A percentile compares a stretch with the other conserved stretches of the same genome.
Evolutionary conservation across 2,113 vertebrate genomes (phyloP).

Genomic region (Ivindomyrus marchei): DNA sequence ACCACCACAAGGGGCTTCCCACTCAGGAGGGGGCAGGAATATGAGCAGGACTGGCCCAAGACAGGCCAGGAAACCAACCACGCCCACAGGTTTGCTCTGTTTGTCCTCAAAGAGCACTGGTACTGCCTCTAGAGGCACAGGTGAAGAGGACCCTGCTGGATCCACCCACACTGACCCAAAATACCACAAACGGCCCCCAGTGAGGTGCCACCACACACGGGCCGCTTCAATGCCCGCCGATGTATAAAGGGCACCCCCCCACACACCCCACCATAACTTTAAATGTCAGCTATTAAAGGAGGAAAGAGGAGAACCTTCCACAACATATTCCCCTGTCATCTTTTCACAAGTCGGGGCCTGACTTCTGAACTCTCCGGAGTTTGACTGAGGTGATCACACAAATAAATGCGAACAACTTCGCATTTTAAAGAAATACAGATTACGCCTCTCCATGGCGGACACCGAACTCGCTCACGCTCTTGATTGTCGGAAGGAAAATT

Average conservation of each 20-base stretch:
- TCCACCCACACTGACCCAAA: neutral
- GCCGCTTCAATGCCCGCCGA: neutral
- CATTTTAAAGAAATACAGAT: no score
- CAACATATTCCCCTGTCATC: neutral
- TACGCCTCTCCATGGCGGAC: neutral
- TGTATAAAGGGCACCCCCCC: neutral
- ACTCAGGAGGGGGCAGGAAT: neutral
- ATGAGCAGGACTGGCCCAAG: neutral
- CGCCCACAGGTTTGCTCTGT: neutral
- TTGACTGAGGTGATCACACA: neutral
- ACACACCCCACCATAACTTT: neutral
- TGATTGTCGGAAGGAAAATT: neutral
- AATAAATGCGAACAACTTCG: neutral
- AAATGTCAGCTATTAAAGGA: constrained; percentile 12
- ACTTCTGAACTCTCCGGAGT: neutral
- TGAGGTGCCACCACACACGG: neutral
- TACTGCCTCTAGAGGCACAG: neutral
- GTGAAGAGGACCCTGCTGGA: neutral
- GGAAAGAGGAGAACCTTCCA: neutral
- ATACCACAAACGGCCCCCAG: neutral
- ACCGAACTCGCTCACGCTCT: neutral
- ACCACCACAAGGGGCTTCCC: neutral
- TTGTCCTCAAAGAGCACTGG: neutral
- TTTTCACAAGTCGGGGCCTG: neutral
- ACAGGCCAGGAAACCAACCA: neutral